A percentile compares a stretch with the other conserved stretches of the same genome.
phyloP scores from a whole-genome alignment of 2,888 invertebrate genomes.

The Junonia oenone region DNA sequence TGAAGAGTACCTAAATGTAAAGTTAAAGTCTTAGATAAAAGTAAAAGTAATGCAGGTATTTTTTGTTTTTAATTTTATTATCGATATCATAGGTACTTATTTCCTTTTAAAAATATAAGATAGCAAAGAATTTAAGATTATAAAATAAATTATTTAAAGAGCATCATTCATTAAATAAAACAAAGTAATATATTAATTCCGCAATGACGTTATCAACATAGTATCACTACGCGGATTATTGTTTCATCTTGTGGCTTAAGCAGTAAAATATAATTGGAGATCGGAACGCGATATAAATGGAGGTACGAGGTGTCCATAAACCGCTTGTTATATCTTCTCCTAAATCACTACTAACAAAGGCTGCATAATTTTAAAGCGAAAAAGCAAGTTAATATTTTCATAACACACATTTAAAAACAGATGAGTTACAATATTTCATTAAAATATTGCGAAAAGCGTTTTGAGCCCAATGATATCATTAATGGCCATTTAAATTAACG shows the following conservation, averaged over 20 bases:
- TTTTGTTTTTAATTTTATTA: too few relatives aligned
- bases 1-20: too few relatives aligned
- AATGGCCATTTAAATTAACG: background rate
- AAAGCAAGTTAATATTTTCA: background rate
- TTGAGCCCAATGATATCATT: background rate
- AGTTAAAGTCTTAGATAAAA: background rate
- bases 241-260: background rate
- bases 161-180: background rate
- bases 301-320: background rate
- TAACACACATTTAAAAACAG: background rate
- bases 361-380: background rate
- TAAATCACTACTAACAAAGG: too few relatives aligned
- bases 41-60: background rate
- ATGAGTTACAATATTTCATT: background rate
- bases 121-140: too few relatives aligned
- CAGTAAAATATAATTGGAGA: background rate
- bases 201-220: background rate
- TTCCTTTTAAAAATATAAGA: too few relatives aligned
- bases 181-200: slow-evolving; percentile 1
- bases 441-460: background rate
- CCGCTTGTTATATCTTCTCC: too few relatives aligned
- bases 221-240: background rate
- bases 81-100: too few relatives aligned
- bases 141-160: too few relatives aligned
- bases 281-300: background rate